phyloP scores from a whole-genome alignment of 2,113 vertebrate genomes.

The Choloepus hoffmanni region DNA sequence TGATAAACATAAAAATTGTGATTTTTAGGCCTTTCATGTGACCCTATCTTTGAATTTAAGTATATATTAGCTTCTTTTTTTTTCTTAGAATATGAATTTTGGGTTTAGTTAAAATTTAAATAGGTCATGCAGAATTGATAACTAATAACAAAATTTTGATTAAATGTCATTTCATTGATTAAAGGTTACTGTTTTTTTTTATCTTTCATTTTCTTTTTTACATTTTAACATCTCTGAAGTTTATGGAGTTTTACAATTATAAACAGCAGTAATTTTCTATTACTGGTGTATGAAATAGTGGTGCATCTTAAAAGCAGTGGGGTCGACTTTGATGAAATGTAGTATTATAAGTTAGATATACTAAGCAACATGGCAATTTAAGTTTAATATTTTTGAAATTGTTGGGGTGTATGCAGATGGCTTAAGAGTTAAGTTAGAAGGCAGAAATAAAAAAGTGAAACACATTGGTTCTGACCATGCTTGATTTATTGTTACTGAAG shows the following conservation, averaged over 20 bases:
- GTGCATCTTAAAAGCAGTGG: background rate
- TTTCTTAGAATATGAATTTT: background rate
- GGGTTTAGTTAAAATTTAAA: constrained; percentile 52
- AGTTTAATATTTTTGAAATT: constrained; percentile 1
- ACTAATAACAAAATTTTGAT: constrained; percentile 40
- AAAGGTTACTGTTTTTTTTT: background rate
- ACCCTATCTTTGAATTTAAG: constrained; percentile 12
- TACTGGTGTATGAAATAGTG: background rate
- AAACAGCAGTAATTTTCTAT: background rate
- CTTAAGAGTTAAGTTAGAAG: constrained; percentile 33
- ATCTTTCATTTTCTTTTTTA: background rate
- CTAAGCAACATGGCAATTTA: background rate
- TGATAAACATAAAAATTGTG: constrained; percentile 4
- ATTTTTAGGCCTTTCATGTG: background rate
- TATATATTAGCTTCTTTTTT: constrained; percentile 2
- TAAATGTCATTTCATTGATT: background rate
- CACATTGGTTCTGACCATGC: background rate
- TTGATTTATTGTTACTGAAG: constrained; percentile 22
- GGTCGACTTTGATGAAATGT: background rate
- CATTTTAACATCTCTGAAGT: background rate
- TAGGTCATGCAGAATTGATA: background rate
- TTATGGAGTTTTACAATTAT: constrained; percentile 8
- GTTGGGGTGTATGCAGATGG: background rate
- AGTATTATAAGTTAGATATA: background rate
- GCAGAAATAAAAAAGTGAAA: background rate